Evolutionary conservation across 2,888 invertebrate genomes (phyloP).

Genomic region (Meghimatium bilineatum): DNA sequence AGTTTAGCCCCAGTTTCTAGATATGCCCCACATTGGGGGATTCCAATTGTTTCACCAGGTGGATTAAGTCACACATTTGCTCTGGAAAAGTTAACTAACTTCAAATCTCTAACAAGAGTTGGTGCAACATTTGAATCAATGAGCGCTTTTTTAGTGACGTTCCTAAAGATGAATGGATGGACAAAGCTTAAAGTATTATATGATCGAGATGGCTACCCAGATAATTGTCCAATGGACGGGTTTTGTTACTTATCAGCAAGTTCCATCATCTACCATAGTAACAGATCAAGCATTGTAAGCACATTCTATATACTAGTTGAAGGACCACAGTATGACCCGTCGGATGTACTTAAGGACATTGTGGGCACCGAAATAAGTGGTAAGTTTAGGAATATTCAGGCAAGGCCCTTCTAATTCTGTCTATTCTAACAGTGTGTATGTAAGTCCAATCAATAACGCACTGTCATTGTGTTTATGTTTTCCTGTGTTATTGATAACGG

Average conservation of each 20-base stretch:
- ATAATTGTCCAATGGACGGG: constrained; percentile 77
- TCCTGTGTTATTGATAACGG: too few species aligned
- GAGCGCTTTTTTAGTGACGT: constrained; percentile 49
- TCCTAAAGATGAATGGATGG: constrained; percentile 58
- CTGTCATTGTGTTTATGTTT: too few species aligned
- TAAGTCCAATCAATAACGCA: too few species aligned
- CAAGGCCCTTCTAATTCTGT: not conserved
- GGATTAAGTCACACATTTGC: constrained; percentile 74
- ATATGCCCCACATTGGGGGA: constrained; percentile 93
- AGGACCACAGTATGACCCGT: not conserved
- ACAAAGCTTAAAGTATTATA: constrained; percentile 82
- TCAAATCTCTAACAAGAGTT: constrained; percentile 62
- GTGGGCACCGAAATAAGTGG: constrained; percentile 23
- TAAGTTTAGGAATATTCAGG: not conserved
- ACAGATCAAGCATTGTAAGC: not conserved
- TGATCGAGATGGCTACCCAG: constrained; percentile 82
- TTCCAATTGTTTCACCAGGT: constrained; percentile 87
- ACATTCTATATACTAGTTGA: not conserved
- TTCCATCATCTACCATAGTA: constrained; percentile 74
- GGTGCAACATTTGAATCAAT: constrained; percentile 63
- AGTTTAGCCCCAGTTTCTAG: constrained; percentile 92
- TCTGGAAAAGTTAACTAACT: constrained; percentile 59
- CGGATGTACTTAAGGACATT: constrained; percentile 20
- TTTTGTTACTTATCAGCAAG: constrained; percentile 88
- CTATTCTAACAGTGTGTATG: not conserved